These are phyloP conservation scores for Heterohyrax brucei DNA, from an alignment of 2,797 vertebrate genomes.

Conservation along the genomic window DNA sequence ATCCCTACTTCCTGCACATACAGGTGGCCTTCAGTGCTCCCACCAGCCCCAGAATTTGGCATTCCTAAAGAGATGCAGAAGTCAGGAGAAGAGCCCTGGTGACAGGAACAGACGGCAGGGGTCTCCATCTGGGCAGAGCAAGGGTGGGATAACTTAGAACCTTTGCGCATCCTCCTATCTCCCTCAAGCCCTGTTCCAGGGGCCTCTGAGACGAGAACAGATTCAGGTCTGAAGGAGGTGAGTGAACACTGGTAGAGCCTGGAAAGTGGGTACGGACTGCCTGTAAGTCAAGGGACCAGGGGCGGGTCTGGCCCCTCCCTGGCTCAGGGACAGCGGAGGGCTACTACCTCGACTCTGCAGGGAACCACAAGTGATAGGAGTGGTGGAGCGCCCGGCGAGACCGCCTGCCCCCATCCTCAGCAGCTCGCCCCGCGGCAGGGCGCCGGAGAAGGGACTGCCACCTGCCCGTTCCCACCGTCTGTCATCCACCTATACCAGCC, in stretches of 20 bases:
- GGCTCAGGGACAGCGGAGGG: not conserved
- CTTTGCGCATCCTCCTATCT: not conserved
- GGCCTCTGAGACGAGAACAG: conserved; percentile 67
- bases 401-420: conserved; percentile 63
- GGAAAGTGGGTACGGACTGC: not conserved
- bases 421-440: conserved; percentile 23
- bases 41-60: not conserved
- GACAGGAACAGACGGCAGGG: not conserved
- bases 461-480: not conserved
- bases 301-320: not conserved
- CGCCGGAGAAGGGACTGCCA: not conserved
- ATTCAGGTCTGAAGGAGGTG: conserved; percentile 18
- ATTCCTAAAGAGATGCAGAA: not conserved
- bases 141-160: not conserved
- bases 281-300: not conserved
- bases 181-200: conserved; percentile 64
- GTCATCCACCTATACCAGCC: not conserved
- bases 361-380: conserved; percentile 81
- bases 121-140: not conserved
- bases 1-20: not conserved
- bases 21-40: not conserved
- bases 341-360: not conserved
- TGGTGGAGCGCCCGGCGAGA: not conserved
- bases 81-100: not conserved
- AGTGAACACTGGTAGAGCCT: conserved; percentile 5